phyloP scores from a whole-genome alignment of 2,888 invertebrate species.

The Cecidostiba fungosa region DNA sequence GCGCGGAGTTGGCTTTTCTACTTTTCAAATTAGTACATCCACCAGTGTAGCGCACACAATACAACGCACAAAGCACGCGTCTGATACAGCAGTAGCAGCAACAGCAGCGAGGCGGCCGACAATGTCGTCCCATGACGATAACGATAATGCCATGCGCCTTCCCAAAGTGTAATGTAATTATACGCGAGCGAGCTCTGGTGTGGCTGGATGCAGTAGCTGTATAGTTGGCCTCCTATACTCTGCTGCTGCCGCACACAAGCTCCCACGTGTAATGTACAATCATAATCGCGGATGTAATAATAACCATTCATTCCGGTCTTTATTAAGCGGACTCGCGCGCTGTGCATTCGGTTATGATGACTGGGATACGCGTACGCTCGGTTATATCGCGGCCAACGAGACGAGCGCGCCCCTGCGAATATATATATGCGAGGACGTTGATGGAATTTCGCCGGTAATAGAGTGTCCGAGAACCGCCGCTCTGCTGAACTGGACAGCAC shows the following conservation, averaged over 20 bases:
- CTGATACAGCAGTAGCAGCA: not conserved
- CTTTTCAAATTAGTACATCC: conserved; percentile 54
- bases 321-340: conserved; percentile 51
- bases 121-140: conserved; percentile 61
- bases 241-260: conserved; percentile 7
- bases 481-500: not conserved
- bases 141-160: conserved; percentile 59
- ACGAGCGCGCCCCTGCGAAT: not conserved
- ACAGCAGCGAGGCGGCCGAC: conserved; percentile 22
- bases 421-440: conserved; percentile 47
- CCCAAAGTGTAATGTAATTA: conserved; percentile 63
- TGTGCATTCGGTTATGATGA: conserved; percentile 45
- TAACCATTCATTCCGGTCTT: conserved; percentile 61
- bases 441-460: conserved; percentile 53
- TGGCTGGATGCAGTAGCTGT: not conserved
- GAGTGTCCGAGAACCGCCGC: conserved; percentile 20
- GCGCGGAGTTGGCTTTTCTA: conserved; percentile 43
- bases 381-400: not conserved
- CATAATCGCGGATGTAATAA: conserved; percentile 63
- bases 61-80: conserved; percentile 45
- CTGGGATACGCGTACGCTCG: not conserved
- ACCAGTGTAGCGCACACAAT: not conserved
- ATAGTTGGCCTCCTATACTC: not conserved
- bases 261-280: conserved; percentile 61
- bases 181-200: conserved; percentile 34